phyloP scores from a whole-genome alignment of 2,113 vertebrate genomes.

The Mobula birostris region DNA sequence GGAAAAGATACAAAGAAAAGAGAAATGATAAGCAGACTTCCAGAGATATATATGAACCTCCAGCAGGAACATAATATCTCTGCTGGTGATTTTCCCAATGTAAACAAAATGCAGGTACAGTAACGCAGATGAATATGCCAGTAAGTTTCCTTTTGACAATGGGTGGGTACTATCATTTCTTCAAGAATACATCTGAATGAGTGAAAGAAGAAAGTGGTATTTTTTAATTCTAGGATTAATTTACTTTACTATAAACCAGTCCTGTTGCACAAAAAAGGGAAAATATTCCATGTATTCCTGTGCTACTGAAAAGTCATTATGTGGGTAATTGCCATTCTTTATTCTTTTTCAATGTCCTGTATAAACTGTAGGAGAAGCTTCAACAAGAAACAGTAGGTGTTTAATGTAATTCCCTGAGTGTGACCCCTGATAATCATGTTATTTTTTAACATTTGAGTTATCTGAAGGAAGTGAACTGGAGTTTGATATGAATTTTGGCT shows the following conservation, averaged over 20 bases:
- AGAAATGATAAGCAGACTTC: conserved; percentile 78
- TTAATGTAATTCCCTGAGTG: not conserved
- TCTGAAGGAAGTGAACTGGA: not conserved
- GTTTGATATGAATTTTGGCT: not conserved
- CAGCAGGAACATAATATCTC: conserved; percentile 92
- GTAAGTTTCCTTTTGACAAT: not conserved
- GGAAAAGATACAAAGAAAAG: conserved; percentile 92
- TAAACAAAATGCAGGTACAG: conserved; percentile 86
- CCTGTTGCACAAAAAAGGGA: not conserved
- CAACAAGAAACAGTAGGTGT: not conserved
- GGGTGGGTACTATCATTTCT: not conserved
- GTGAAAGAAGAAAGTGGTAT: not conserved
- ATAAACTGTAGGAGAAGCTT: not conserved
- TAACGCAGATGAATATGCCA: not conserved
- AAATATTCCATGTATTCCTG: not conserved
- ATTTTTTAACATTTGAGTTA: not conserved
- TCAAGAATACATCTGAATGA: not conserved
- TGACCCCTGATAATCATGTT: not conserved
- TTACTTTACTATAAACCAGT: not conserved
- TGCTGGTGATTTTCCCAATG: conserved; percentile 86
- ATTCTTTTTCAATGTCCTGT: fast-evolving
- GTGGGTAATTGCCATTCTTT: not conserved
- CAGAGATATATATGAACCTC: conserved; percentile 81
- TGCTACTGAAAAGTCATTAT: not conserved
- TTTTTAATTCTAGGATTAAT: conserved; percentile 5